These are phyloP conservation scores for Kryphioiulus occultus DNA, from an alignment of 2,888 invertebrate species.

Conservation along the genomic window DNA sequence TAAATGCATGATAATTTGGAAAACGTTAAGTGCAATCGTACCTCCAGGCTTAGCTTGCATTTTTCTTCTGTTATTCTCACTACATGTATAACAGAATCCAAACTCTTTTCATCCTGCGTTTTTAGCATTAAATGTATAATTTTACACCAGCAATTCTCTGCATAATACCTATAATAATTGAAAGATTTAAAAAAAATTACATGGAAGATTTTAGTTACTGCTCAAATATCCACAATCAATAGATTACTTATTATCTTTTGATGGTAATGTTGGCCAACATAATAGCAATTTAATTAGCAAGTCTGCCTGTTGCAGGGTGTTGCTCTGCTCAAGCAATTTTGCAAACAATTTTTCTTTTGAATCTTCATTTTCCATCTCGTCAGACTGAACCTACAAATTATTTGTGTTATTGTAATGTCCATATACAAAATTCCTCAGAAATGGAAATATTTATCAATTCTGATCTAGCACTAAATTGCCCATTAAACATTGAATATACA, in stretches of 20 bases:
- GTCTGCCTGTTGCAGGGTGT: constrained; percentile 12
- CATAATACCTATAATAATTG: constrained; percentile 13
- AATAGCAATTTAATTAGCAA: constrained; percentile 20
- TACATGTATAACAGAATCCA: constrained; percentile 29
- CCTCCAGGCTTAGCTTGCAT: neutral
- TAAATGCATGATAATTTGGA: no score
- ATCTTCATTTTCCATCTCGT: constrained; percentile 45
- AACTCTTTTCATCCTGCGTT: neutral
- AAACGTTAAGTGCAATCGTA: neutral
- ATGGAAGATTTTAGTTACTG: neutral
- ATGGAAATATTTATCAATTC: neutral
- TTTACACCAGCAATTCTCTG: constrained; percentile 46
- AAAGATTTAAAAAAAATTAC: neutral
- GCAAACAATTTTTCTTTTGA: constrained; percentile 34
- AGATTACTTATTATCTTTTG: neutral
- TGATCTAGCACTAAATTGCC: neutral
- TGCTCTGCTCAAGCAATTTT: constrained; percentile 42
- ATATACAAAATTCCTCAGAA: no score
- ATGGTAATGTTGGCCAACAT: constrained; percentile 31
- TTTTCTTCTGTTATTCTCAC: constrained; percentile 33
- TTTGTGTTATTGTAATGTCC: no score
- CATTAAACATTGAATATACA: neutral
- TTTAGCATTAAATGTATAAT: constrained; percentile 40
- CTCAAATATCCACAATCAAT: neutral
- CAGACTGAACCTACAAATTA: neutral